Percentiles rank a stretch among this genome's conserved stretches.
These are phyloP conservation scores for Laticauda laticaudata DNA, from an alignment of 2,113 vertebrate species.

Conservation along the genomic window DNA sequence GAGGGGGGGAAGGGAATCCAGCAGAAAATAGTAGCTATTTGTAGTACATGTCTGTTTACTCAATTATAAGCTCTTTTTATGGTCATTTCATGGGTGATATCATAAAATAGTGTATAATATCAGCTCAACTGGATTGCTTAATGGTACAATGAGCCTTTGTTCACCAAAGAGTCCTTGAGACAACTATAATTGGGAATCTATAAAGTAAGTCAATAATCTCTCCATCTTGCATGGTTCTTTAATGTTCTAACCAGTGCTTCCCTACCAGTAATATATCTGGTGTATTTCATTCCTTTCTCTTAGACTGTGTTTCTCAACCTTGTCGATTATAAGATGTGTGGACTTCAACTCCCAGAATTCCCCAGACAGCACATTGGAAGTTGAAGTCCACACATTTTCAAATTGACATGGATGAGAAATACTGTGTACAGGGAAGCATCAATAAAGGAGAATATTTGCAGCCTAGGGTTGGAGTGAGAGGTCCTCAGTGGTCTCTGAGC, in stretches of 20 bases:
- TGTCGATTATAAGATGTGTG: neutral
- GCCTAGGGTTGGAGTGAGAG: neutral
- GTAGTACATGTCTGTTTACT: neutral
- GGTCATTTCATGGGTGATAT: neutral
- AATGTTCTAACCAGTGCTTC: neutral
- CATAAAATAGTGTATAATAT: neutral
- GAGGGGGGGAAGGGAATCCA: neutral
- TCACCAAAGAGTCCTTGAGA: too few relatives aligned
- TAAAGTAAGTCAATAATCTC: neutral
- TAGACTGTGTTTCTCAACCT: neutral
- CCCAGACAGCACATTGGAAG: neutral
- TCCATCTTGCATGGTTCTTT: neutral
- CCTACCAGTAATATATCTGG: neutral
- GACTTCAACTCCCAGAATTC: neutral
- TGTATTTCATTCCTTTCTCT: neutral
- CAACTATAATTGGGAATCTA: neutral
- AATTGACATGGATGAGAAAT: neutral
- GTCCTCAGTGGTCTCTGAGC: neutral
- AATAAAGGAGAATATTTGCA: neutral
- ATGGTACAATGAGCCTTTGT: neutral
- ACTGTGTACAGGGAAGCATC: neutral
- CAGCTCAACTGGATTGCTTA: neutral
- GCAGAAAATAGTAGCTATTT: neutral
- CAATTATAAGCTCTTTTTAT: neutral
- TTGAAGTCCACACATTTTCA: neutral